Conservation (phyloP, 2,888 invertebrate species). For the Spodoptera exigua region DNA sequence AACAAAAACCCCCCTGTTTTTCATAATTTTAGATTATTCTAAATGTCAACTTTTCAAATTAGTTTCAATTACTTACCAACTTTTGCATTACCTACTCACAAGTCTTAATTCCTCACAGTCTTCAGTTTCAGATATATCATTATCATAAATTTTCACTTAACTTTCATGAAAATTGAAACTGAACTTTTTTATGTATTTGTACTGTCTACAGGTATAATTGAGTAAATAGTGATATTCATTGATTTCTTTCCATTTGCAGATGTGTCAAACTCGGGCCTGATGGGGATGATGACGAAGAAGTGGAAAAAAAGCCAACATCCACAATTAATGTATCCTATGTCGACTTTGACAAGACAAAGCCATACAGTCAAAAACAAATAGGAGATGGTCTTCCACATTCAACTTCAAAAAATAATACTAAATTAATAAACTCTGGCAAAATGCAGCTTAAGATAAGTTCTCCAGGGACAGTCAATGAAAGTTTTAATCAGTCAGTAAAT, state of each 20-base stretch:
- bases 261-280: slow-evolving; percentile 70
- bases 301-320: slow-evolving; percentile 63
- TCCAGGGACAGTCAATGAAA: slow-evolving; percentile 39
- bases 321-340: slow-evolving; percentile 77
- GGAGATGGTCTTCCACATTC: slow-evolving; percentile 66
- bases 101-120: no score
- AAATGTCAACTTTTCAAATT: no score
- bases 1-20: no score
- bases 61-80: no score
- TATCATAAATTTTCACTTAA: no score
- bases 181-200: no score
- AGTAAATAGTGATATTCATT: slow-evolving; percentile 7
- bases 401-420: slow-evolving; percentile 57
- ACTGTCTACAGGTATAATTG: no score
- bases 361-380: slow-evolving; percentile 69
- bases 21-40: no score
- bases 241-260: slow-evolving; percentile 61
- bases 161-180: no score
- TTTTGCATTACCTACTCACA: no score
- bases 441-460: slow-evolving; percentile 52
- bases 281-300: slow-evolving; percentile 73
- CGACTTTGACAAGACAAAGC: slow-evolving; percentile 83
- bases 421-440: slow-evolving; percentile 50
- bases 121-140: no score
- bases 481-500: slow-evolving; percentile 52